A percentile compares a stretch with the other conserved stretches of the same genome.
Evolutionary conservation across 2,797 vertebrate species (phyloP).

Genomic region (Gallinago nigripennis): DNA sequence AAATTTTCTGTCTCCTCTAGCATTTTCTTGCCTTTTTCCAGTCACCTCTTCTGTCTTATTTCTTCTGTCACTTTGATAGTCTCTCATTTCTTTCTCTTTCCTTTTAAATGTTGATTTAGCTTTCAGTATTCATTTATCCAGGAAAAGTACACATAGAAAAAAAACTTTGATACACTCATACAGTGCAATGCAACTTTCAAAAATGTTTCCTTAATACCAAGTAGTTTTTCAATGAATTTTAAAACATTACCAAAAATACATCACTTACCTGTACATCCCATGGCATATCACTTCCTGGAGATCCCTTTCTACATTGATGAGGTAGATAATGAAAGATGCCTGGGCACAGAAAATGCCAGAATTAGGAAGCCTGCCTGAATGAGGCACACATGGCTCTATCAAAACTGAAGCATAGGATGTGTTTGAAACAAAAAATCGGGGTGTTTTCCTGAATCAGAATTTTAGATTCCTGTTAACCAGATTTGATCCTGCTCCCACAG

Average conservation of each 20-base stretch:
- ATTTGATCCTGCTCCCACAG: not conserved
- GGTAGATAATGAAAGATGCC: not conserved
- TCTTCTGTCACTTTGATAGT: not conserved
- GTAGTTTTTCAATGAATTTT: not conserved
- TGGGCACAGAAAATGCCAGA: not conserved
- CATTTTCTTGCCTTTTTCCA: not conserved
- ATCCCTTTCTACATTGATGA: not conserved
- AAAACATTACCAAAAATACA: not conserved
- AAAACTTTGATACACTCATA: not conserved
- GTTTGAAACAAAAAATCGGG: not conserved
- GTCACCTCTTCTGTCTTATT: not conserved
- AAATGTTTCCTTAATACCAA: not conserved
- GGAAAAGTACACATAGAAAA: not conserved
- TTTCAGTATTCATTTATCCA: not conserved
- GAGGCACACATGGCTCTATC: not conserved
- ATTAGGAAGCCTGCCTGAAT: not conserved
- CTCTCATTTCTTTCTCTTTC: not conserved
- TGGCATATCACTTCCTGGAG: not conserved
- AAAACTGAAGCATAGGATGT: not conserved
- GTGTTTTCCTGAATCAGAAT: not conserved
- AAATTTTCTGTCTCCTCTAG: conserved; percentile 2
- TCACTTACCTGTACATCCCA: not conserved
- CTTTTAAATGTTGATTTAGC: not conserved
- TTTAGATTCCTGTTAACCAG: not conserved
- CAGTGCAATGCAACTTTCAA: not conserved